A percentile compares a stretch with the other conserved stretches of the same genome.
Conservation (phyloP, 2,888 invertebrate genomes). For the Sesia bembeciformis region DNA sequence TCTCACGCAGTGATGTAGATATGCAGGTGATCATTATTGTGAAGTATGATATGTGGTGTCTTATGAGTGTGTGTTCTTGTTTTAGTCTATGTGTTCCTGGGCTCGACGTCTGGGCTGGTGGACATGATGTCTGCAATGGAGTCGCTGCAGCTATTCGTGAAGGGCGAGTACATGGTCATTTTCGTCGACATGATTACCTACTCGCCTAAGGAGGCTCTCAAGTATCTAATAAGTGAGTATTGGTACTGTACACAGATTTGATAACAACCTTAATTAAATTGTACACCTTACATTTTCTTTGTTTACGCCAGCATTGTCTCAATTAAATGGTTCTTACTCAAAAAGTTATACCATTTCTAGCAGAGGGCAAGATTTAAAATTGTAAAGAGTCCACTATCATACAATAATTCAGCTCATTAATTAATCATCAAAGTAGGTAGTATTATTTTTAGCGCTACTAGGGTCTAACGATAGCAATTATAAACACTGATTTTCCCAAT, state of each 20-base stretch:
- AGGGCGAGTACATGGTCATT: conserved; percentile 96
- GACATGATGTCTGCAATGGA: conserved; percentile 96
- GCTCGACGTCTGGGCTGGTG: conserved; percentile 87
- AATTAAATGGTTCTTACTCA: too few relatives aligned
- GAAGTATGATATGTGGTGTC: too few relatives aligned
- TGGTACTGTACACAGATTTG: neutral
- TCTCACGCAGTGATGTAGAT: too few relatives aligned
- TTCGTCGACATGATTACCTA: conserved; percentile 95
- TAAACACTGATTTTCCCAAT: too few relatives aligned
- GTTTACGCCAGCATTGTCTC: too few relatives aligned
- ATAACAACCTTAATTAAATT: neutral
- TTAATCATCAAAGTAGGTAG: too few relatives aligned
- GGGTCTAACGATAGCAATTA: too few relatives aligned
- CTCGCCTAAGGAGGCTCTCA: conserved; percentile 80
- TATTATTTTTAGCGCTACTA: too few relatives aligned
- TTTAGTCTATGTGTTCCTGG: conserved; percentile 96
- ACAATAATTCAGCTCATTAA: too few relatives aligned
- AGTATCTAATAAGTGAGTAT: conserved; percentile 87
- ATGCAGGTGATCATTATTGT: too few relatives aligned
- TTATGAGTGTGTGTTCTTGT: conserved; percentile 19
- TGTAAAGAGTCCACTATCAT: too few relatives aligned
- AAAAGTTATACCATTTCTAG: neutral
- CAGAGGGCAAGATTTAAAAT: too few relatives aligned
- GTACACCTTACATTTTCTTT: neutral
- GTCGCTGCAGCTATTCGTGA: conserved; percentile 87